A percentile compares a stretch with the other conserved stretches of the same genome.
Evolutionary conservation across 2,113 vertebrate genomes (phyloP).

Genomic region (Seriola aureovittata): DNA sequence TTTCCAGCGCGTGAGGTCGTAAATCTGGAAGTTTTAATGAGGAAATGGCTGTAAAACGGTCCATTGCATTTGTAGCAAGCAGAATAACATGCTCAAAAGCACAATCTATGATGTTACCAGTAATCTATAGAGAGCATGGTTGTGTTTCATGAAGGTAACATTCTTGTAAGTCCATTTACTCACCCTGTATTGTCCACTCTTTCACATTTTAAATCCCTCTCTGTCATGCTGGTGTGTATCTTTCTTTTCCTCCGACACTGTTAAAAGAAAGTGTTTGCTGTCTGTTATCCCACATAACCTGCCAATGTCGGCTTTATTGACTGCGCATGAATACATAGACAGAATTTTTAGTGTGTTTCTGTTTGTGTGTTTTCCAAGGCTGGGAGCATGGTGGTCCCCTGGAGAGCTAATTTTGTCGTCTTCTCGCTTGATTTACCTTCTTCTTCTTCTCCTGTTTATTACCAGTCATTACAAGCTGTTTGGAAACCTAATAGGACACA

Average conservation of each 20-base stretch:
- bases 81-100: not conserved
- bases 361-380: constrained; percentile 67
- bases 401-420: constrained; percentile 87
- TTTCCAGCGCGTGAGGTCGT: not conserved
- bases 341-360: constrained; percentile 14
- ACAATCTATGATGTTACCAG: not conserved
- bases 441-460: constrained; percentile 88
- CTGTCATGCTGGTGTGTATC: not conserved
- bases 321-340: constrained; percentile 27
- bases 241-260: constrained; percentile 14
- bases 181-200: not conserved
- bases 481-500: constrained; percentile 86
- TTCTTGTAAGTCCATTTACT: not conserved
- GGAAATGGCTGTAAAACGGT: not conserved
- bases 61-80: not conserved
- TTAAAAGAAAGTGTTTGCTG: constrained; percentile 8
- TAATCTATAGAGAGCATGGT: not conserved
- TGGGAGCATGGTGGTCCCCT: constrained; percentile 77
- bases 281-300: constrained; percentile 31
- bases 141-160: not conserved
- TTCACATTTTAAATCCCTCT: not conserved
- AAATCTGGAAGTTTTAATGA: not conserved
- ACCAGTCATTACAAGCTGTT: constrained; percentile 91
- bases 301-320: constrained; percentile 33
- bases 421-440: constrained; percentile 88